Percentiles rank a stretch among this genome's conserved stretches.
Conservation (phyloP, 1,140 invertebrate species). For the Acyrthosiphon pisum region DNA sequence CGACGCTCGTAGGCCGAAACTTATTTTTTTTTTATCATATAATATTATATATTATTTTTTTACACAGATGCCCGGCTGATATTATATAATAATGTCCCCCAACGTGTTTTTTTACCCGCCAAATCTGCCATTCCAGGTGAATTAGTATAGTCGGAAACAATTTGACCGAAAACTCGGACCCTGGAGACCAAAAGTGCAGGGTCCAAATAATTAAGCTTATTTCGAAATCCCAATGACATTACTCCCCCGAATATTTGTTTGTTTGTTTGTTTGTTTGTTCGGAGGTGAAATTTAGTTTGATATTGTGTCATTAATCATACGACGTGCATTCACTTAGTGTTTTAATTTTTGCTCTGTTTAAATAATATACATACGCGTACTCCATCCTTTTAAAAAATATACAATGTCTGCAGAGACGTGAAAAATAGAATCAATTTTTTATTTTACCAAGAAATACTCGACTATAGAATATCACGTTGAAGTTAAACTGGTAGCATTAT, state of each 20-base stretch:
- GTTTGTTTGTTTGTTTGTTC: not conserved
- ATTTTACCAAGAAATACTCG: not conserved
- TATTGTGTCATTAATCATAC: slow-evolving; percentile 42
- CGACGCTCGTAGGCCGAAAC: not conserved
- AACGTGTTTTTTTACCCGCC: not conserved
- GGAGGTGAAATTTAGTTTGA: slow-evolving; percentile 12
- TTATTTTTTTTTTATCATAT: not conserved
- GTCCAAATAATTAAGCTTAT: slow-evolving; percentile 48
- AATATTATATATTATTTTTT: not conserved
- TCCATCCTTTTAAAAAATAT: not conserved
- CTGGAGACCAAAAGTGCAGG: slow-evolving; percentile 14
- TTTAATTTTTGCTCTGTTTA: not conserved
- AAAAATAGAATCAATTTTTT: not conserved
- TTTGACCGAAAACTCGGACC: slow-evolving; percentile 25
- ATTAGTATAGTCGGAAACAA: slow-evolving; percentile 18
- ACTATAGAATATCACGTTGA: not conserved
- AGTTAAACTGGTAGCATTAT: not conserved
- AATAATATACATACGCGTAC: not conserved
- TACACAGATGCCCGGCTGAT: not conserved
- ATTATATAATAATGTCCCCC: slow-evolving; percentile 21
- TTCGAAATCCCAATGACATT: not conserved
- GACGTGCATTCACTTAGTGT: not conserved
- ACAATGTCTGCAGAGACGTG: not conserved
- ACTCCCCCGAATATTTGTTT: not conserved
- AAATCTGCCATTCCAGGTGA: slow-evolving; percentile 3